These are phyloP conservation scores for Cantharis rustica DNA, from an alignment of 2,888 invertebrate species.

Conservation along the genomic window DNA sequence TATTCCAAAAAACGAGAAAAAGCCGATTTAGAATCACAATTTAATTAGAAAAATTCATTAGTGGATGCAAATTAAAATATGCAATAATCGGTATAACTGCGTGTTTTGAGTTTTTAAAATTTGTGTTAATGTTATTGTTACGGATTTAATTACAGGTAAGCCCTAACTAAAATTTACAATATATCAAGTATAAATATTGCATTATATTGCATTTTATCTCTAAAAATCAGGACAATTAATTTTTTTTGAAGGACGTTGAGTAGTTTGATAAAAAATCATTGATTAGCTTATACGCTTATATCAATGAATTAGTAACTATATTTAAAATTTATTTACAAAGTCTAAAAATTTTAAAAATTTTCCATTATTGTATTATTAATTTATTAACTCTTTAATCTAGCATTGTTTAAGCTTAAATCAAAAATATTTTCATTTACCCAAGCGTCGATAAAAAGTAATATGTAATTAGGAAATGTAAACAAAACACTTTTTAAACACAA, in stretches of 20 bases:
- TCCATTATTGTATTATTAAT: not conserved
- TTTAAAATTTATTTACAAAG: not conserved
- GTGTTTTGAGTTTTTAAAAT: not conserved
- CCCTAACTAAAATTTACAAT: not conserved
- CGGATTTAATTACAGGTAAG: not conserved
- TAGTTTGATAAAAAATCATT: not conserved
- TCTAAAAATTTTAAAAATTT: not conserved
- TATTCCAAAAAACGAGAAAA: not conserved
- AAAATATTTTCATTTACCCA: not conserved
- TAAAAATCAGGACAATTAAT: not conserved
- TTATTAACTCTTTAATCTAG: not conserved
- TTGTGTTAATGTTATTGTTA: not conserved
- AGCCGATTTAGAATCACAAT: not conserved
- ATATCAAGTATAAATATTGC: not conserved
- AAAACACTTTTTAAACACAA: not conserved
- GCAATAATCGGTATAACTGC: not conserved
- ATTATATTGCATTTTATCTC: not conserved
- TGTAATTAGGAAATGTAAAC: not conserved
- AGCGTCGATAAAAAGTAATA: not conserved
- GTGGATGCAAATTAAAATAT: not conserved
- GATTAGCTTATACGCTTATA: not conserved
- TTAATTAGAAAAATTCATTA: not conserved
- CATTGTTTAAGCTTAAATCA: not conserved
- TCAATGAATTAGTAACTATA: not conserved
- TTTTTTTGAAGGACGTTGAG: not conserved